Conservation (phyloP, 2,113 vertebrate species). For the Chaetops frenatus region DNA sequence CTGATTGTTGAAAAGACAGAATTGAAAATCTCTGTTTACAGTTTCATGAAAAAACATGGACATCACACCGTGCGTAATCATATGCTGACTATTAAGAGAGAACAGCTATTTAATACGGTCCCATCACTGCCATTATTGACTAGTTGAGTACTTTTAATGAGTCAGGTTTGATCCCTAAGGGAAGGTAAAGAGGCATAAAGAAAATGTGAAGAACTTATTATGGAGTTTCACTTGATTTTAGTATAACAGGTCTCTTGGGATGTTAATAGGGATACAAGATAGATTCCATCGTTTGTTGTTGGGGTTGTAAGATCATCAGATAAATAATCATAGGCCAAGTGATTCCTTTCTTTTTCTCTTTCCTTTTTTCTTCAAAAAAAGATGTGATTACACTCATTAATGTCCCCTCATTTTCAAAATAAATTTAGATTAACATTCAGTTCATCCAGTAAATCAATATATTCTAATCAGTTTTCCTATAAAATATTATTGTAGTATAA, state of each 20-base stretch:
- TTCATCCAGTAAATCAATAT: not conserved
- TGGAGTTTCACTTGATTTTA: not conserved
- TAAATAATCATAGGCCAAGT: not conserved
- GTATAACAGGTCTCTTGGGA: not conserved
- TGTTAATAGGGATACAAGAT: not conserved
- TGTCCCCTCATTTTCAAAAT: not conserved
- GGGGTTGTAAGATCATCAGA: not conserved
- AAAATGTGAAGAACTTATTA: not conserved
- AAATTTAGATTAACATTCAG: not conserved
- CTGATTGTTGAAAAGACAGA: not conserved
- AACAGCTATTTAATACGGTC: not conserved
- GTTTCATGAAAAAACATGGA: not conserved
- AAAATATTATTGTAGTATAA: not conserved
- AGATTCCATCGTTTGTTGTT: not conserved
- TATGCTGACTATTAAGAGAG: not conserved
- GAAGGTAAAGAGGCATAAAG: not conserved
- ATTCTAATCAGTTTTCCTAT: not conserved
- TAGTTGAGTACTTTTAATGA: not conserved
- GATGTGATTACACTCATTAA: not conserved
- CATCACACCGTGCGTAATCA: not conserved
- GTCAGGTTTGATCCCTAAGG: not conserved
- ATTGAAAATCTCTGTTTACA: not conserved
- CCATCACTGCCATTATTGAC: not conserved
- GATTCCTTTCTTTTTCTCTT: fast-evolving
- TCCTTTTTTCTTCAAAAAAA: not conserved